Base-by-base conservation (phyloP, 2,797 vertebrate genomes). In the Oreochromis grahami region DNA sequence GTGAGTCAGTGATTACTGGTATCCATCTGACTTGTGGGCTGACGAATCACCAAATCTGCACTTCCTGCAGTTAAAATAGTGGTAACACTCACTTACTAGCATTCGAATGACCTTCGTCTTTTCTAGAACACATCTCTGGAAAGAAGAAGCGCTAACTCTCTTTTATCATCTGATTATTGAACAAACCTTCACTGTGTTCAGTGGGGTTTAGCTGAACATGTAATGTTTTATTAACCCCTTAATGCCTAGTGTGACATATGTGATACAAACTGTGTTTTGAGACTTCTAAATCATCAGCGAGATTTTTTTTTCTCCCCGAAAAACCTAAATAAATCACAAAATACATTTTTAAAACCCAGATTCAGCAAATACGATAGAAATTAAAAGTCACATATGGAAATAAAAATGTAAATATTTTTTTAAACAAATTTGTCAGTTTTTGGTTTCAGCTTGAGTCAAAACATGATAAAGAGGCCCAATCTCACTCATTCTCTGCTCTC, bases 1-100 rank as follows among this genome's bases (percentile, higher is more conserved):
- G 45, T 93, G 91, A 95, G 80, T 94, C 90, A 92, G 78, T 78
- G 83, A 77, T 92, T 92, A 87, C 87, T 90, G 90, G 86, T 83
- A 86, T 52, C 76, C 58, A 87, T 81, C 85, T 9, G 55, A n/a
- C 14, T 45, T 32, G 24, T 26, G 63, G 53, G 74, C 14, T 76
- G 77, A 84, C 60, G 80, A 80, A 89, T 85, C 65, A 81, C 58
- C 45, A 48, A 72, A 84, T 72, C 41, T 68, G 41, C 19, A 63
- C 79, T 84, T 90, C 85, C 85, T 82, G 60, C 43, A 15, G 45
- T 24, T 83, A 26, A 86, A 82, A 85, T 5, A 86, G 53, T 0
- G 34, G 88, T 84, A 65, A 82, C 21, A 55, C 34, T 60, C 76
- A 50, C 24, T 82, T 43, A 72, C 58, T 77, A 77, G 29, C 34